Evolutionary conservation across 2,113 vertebrate species (phyloP).

Genomic region (Apus apus): DNA sequence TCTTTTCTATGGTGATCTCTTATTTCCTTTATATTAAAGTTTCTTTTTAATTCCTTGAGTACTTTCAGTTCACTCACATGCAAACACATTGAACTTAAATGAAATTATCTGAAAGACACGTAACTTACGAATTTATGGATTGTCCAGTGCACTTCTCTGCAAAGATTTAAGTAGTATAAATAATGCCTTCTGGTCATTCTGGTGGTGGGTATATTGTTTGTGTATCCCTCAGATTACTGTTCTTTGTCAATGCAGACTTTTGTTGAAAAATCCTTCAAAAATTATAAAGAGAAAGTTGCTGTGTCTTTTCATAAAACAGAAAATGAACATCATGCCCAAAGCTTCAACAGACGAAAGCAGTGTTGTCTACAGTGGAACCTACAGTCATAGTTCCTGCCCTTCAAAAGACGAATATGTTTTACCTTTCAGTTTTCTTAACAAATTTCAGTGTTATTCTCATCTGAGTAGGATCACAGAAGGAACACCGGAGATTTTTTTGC

Average conservation of each 20-base stretch:
- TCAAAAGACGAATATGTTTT: not conserved
- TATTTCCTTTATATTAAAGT: not conserved
- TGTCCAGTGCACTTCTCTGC: not conserved
- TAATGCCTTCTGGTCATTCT: not conserved
- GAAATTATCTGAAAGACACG: not conserved
- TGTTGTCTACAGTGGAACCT: rapidly evolving
- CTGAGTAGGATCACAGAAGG: not conserved
- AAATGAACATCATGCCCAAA: not conserved
- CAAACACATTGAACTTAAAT: not conserved
- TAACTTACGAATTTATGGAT: not conserved
- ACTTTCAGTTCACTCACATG: not conserved
- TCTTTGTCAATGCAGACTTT: too few species aligned
- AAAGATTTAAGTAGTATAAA: not conserved
- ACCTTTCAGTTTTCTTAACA: not conserved
- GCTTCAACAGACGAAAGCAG: not conserved
- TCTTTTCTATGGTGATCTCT: not conserved
- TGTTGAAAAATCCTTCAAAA: not conserved
- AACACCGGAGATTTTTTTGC: not conserved
- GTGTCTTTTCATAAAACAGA: not conserved
- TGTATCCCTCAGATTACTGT: not conserved
- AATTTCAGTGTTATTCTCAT: not conserved
- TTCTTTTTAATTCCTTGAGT: not conserved
- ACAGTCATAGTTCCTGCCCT: not conserved
- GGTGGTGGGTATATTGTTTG: not conserved
- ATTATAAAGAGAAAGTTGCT: not conserved